Evolutionary conservation across 2,113 vertebrate species (phyloP), one percentile per base, ranked within the genome.

Genomic region (Heptranchias perlo): DNA sequence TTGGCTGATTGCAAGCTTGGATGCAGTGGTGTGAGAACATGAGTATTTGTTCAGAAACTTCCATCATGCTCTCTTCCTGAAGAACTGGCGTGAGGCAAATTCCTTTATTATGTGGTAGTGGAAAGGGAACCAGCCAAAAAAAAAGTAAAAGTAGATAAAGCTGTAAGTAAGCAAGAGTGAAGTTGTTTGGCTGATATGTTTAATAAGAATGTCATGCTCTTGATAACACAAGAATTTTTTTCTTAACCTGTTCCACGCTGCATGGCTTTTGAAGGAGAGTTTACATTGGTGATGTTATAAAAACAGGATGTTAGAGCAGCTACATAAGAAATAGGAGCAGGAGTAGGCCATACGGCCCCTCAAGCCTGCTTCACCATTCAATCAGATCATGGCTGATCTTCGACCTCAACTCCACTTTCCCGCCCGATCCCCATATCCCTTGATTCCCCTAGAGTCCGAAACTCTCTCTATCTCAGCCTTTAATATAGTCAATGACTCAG

Each of bases 21-120:
- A 6, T 13, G 3, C 49, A 54, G n/a, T 93, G 35, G 35, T 65
- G 62, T 94, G 92, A 94, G 35, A 62, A 94, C 5, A 3, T 94
- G 16, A 65, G 61, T 23, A 28, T 67, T 94, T 65, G 39, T 65
- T 94, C 21, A 31, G 92, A 62, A 64, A 65, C 35, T 65, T 67
- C 62, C 52, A 31, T 1, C 69, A 35, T 76, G 52, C 7, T 47
- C 23, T 28, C 23, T 16, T 5, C 28, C 3, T 31, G 4, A 16
- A 58, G 87, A 58, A 54, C 23, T 35, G 62, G 7, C 35, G 21
- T 10, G 3, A 13, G 39, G 61, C n/a, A 94, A 94, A 94, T 94
- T 94, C 92, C 62, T 94, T 94, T 65, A 65, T 44, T 13, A 67
- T 94, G 92, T 94, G 92, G 18, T 94, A 94, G 62, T 94, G 92